Conservation (phyloP, 2,797 vertebrate species). For the Scleropages formosus region DNA sequence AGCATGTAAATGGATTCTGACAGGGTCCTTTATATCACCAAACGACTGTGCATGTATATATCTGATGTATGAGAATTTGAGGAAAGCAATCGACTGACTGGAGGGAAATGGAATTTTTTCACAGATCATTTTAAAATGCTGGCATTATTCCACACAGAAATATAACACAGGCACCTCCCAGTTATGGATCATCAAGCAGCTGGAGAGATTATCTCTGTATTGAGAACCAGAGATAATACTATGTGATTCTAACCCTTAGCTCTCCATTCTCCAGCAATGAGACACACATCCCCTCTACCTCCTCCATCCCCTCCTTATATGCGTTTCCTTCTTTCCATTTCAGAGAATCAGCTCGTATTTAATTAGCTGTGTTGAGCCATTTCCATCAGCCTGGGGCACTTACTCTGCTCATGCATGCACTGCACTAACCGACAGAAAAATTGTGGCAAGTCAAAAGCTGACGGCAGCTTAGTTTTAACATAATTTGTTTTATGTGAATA, state of each 20-base stretch:
- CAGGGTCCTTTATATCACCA: not conserved
- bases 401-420: not conserved
- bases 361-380: constrained; percentile 21
- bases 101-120: not conserved
- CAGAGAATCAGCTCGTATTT: constrained; percentile 21
- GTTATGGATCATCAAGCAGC: not conserved
- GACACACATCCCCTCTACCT: not conserved
- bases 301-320: not conserved
- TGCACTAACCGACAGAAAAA: not conserved
- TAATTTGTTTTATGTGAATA: not conserved
- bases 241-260: not conserved
- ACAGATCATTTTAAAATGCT: not conserved
- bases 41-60: not conserved
- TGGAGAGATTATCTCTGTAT: not conserved
- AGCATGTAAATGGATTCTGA: constrained; percentile 12
- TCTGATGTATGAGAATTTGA: not conserved
- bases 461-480: not conserved
- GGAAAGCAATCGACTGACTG: not conserved
- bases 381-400: not conserved
- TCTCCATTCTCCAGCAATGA: not conserved
- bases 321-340: constrained; percentile 18
- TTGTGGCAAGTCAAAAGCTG: constrained; percentile 10
- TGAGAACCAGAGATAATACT: not conserved
- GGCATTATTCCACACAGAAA: not conserved
- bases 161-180: not conserved